phyloP scores from a whole-genome alignment of 2,888 invertebrate genomes.

The Amphipyra tragopoginis region DNA sequence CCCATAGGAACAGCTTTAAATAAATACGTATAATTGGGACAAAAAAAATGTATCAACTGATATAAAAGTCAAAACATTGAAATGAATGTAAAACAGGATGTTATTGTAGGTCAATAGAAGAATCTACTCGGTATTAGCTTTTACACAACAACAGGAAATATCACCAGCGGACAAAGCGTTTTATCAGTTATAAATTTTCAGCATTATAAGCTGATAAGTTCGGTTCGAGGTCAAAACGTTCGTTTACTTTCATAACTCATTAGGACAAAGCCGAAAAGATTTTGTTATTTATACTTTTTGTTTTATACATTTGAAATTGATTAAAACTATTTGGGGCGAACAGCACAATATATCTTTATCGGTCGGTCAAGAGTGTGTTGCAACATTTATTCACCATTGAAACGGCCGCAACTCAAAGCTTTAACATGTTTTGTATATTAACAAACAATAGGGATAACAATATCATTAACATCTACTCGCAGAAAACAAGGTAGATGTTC shows the following conservation, averaged over 20 bases:
- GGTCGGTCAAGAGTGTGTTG: no score
- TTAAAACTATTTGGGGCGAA: neutral
- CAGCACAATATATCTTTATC: no score
- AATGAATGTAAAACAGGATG: slow-evolving; percentile 20
- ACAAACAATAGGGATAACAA: no score
- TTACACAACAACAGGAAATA: slow-evolving; percentile 43
- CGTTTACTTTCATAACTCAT: slow-evolving; percentile 26
- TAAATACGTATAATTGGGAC: neutral
- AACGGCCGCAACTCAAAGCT: no score
- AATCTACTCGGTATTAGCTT: slow-evolving; percentile 28
- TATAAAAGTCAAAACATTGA: neutral
- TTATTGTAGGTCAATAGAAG: slow-evolving; percentile 38
- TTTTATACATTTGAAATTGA: neutral
- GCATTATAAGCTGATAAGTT: slow-evolving; percentile 35
- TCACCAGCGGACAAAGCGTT: slow-evolving; percentile 21
- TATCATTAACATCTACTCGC: no score
- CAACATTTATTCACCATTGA: no score
- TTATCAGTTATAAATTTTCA: slow-evolving; percentile 48
- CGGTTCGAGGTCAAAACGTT: slow-evolving; percentile 35
- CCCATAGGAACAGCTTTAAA: no score
- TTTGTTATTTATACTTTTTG: neutral
- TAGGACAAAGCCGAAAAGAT: no score
- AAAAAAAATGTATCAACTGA: neutral
- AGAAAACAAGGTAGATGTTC: no score
- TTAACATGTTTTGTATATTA: no score